Evolutionary conservation across 30 jellyfish, hydroid and myxozoan species (phyloP), one percentile per base, ranked within the genome.

Genomic region (Morbakka virulenta): DNA sequence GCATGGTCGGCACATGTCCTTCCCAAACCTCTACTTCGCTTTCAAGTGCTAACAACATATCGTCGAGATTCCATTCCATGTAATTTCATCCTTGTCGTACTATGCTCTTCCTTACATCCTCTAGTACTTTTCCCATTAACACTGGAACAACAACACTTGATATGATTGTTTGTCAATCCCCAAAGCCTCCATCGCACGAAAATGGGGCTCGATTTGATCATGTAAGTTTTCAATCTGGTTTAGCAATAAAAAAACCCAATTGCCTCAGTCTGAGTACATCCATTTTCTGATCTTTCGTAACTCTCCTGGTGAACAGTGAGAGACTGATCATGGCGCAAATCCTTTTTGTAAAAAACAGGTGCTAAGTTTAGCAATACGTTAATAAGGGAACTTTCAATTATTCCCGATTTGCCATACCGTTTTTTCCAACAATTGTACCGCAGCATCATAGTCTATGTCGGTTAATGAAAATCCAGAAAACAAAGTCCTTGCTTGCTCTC

Each of bases 31-130:
- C 74, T 35, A 69, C 25, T 52, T 69, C 82, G 41, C 49, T 69
- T 25, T 41, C 82, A 41, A 69, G 32, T 28, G 82, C 82, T 23
- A 32, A 67, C 4, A 69, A 21, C 24, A 69, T 23, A n/a, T 69
- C 82, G 82, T 69, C 74, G 36, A 69, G 82, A 24, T 23, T 49
- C 82, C 82, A 69, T 23, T 69, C 82, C 82, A 69, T 69, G 28
- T 36, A 69, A 36, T 69, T 69, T 48, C 27, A 2, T 2, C 32
- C 32, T 24, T 35, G 49, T 32, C 82, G 41, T n/a, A 69, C 49
- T 69, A 69, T 69, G 71, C 49, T 69, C 69, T 67, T 67, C 28
- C 67, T 29, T 32, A 67, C 20, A 32, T 30, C 11, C 28, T 67
- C 72, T 2, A 64, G 79, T 2, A 67, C 35, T 32, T 67, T 63